These are phyloP conservation scores for Argyra leucocephala DNA, from an alignment of 2,888 invertebrate genomes.

Conservation along the genomic window DNA sequence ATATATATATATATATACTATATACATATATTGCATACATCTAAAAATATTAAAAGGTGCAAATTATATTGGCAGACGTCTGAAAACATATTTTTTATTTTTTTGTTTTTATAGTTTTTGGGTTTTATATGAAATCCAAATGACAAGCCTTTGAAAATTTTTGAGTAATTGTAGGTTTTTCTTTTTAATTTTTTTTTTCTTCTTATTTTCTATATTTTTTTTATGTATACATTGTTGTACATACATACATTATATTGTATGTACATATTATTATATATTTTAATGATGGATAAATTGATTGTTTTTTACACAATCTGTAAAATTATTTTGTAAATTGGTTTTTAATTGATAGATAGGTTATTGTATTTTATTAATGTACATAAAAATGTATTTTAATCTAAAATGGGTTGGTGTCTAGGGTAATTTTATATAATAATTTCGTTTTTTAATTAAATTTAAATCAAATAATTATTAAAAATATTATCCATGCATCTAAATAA, in stretches of 20 bases:
- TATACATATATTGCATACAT: background rate
- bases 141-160: constrained; percentile 6
- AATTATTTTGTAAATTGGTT: background rate
- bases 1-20: no score
- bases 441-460: no score
- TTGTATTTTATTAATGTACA: no score
- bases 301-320: background rate
- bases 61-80: constrained; percentile 6
- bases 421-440: no score
- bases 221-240: no score
- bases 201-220: background rate
- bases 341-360: background rate
- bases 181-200: background rate
- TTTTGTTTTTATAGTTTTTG: background rate
- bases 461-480: no score
- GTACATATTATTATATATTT: no score
- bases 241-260: no score
- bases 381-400: no score
- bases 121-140: background rate
- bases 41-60: background rate
- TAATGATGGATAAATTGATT: background rate
- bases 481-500: no score
- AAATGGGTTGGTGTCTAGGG: no score
- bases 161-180: constrained; percentile 6
- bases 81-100: background rate